Conservation (phyloP, 2,888 invertebrate genomes). For the Perithous albicinctus region DNA sequence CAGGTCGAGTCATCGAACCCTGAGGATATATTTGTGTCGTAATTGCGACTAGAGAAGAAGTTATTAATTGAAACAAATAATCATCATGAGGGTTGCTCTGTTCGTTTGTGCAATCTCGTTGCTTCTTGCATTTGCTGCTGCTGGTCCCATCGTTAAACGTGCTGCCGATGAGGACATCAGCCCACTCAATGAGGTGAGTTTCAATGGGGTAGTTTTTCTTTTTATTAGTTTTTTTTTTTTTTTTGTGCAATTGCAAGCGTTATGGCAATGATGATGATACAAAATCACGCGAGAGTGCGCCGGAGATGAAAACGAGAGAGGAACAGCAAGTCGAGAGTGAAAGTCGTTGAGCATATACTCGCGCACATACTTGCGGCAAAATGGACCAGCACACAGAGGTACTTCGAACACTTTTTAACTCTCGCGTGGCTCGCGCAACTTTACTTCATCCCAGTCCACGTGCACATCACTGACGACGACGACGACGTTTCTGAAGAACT, state of each 20-base stretch:
- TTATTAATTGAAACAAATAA: neutral
- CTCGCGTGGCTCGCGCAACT: neutral
- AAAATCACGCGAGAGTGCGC: slow-evolving; percentile 1
- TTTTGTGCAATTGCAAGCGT: neutral
- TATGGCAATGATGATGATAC: slow-evolving; percentile 6
- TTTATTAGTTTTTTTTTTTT: neutral
- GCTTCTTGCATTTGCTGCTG: slow-evolving; percentile 71
- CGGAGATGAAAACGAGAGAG: slow-evolving; percentile 64
- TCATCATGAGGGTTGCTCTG: slow-evolving; percentile 78
- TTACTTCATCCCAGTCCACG: neutral
- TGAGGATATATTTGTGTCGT: slow-evolving; percentile 15
- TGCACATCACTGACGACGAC: neutral
- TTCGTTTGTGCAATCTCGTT: slow-evolving; percentile 74
- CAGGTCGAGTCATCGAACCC: slow-evolving; percentile 35
- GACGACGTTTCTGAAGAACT: too few relatives aligned
- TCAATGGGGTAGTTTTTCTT: neutral
- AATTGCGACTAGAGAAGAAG: slow-evolving; percentile 38
- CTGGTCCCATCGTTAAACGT: slow-evolving; percentile 78
- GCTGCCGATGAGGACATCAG: slow-evolving; percentile 79
- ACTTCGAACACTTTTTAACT: slow-evolving; percentile 20
- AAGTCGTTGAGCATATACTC: slow-evolving; percentile 77
- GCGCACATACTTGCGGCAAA: slow-evolving; percentile 66
- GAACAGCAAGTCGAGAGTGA: slow-evolving; percentile 79
- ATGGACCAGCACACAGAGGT: slow-evolving; percentile 54
- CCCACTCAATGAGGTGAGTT: slow-evolving; percentile 83